Evolutionary conservation across 1,140 invertebrate genomes (phyloP).

Genomic region (Metaphire vulgaris): DNA sequence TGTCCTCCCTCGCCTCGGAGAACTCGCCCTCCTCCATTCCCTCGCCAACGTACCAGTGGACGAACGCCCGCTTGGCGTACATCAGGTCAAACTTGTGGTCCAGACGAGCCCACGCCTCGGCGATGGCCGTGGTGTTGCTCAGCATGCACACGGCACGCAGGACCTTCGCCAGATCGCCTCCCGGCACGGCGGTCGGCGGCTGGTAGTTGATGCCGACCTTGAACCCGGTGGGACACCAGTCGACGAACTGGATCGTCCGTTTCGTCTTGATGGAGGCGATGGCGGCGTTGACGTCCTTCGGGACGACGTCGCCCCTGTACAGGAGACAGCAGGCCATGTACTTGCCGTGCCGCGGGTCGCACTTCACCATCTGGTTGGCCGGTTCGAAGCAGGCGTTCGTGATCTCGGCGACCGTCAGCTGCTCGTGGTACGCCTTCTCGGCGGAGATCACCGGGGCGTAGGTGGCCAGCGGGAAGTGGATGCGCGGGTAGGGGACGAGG

Average conservation of each 20-base stretch:
- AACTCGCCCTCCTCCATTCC: slow-evolving; percentile 58
- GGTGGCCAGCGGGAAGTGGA: no score
- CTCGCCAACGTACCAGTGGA: slow-evolving; percentile 44
- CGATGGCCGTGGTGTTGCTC: no score
- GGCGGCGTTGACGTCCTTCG: slow-evolving; percentile 76
- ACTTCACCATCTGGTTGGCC: no score
- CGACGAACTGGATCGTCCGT: slow-evolving; percentile 60
- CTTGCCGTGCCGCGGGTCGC: no score
- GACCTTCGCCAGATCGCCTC: slow-evolving; percentile 61
- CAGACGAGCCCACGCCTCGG: slow-evolving; percentile 42
- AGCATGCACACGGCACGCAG: slow-evolving; percentile 63
- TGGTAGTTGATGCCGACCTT: no score
- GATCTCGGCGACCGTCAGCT: slow-evolving; percentile 66
- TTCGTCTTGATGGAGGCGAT: slow-evolving; percentile 77
- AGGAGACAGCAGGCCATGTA: no score
- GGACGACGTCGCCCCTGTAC: slow-evolving; percentile 45
- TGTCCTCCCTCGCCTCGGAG: slow-evolving; percentile 65
- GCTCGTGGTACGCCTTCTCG: no score
- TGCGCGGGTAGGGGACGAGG: no score
- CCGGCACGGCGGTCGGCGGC: no score
- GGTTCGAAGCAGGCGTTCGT: no score
- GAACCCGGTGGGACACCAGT: no score
- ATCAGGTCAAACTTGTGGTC: slow-evolving; percentile 31
- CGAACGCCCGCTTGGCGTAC: slow-evolving; percentile 53
- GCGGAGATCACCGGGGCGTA: no score